Evolutionary conservation across 92 coral and sea anemone genomes (phyloP).

Genomic region (Parazoanthus swiftii): DNA sequence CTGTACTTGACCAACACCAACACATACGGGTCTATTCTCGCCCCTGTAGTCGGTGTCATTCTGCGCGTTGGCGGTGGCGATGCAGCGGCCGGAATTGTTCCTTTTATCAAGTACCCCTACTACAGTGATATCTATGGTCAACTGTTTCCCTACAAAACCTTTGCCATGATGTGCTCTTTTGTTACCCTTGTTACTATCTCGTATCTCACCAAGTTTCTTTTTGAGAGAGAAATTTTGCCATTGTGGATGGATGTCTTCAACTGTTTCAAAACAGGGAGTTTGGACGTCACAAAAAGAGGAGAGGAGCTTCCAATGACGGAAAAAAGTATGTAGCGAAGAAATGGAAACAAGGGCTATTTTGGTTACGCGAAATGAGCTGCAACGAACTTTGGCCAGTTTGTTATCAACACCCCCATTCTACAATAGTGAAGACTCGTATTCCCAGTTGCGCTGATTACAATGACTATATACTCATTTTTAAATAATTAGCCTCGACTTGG

Average conservation of each 20-base stretch:
- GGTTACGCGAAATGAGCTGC: too few relatives aligned
- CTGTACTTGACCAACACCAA: not conserved
- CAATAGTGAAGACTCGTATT: too few relatives aligned
- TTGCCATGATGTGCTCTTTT: constrained; percentile 23
- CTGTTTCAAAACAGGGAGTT: not conserved
- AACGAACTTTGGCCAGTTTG: too few relatives aligned
- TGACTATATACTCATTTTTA: too few relatives aligned
- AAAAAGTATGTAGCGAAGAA: not conserved
- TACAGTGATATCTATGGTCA: constrained; percentile 23
- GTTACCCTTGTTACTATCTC: constrained; percentile 20
- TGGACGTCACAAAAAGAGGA: not conserved
- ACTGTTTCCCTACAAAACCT: too few relatives aligned
- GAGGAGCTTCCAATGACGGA: not conserved
- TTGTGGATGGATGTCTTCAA: constrained; percentile 24
- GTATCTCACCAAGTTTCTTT: constrained; percentile 7
- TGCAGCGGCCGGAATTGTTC: not conserved
- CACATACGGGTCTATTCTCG: not conserved
- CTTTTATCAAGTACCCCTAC: constrained; percentile 38
- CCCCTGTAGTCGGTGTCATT: not conserved
- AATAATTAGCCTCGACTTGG: too few relatives aligned
- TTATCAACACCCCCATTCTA: too few relatives aligned
- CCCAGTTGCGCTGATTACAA: too few relatives aligned
- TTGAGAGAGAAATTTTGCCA: not conserved
- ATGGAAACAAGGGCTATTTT: too few relatives aligned
- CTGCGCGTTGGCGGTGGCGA: constrained; percentile 42